Evolutionary conservation across 2,797 vertebrate species (phyloP).

Genomic region (Lacerta agilis): DNA sequence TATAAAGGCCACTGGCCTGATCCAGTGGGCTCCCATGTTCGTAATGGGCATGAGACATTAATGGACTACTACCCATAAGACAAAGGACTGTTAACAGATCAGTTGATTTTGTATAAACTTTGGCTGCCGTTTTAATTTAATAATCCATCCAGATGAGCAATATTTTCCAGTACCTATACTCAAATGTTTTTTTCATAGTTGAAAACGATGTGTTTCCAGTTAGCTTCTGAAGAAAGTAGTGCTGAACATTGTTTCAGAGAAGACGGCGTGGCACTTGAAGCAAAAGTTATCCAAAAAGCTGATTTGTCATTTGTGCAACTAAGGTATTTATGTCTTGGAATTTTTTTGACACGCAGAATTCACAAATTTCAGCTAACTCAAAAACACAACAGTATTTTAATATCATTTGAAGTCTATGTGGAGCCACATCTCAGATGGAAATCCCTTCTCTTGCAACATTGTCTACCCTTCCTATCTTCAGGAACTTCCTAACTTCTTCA

Average conservation of each 20-base stretch:
- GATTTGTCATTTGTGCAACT: neutral
- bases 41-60: too few species aligned
- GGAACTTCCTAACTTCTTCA: conserved; percentile 41
- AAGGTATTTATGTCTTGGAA: neutral
- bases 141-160: neutral
- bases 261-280: neutral
- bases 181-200: too few species aligned
- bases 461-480: neutral
- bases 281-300: neutral
- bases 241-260: neutral
- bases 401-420: too few species aligned
- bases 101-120: neutral
- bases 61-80: too few species aligned
- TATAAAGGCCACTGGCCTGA: too few species aligned
- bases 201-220: neutral
- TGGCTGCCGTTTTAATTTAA: neutral
- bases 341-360: neutral
- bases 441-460: neutral
- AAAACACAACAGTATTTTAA: accelerated
- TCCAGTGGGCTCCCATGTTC: too few species aligned
- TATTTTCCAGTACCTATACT: neutral
- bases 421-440: accelerated
- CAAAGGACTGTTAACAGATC: neutral
- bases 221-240: neutral
- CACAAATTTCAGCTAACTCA: neutral